Conservation (phyloP, 1,140 invertebrate genomes). For the Macrocentrus cingulum region DNA sequence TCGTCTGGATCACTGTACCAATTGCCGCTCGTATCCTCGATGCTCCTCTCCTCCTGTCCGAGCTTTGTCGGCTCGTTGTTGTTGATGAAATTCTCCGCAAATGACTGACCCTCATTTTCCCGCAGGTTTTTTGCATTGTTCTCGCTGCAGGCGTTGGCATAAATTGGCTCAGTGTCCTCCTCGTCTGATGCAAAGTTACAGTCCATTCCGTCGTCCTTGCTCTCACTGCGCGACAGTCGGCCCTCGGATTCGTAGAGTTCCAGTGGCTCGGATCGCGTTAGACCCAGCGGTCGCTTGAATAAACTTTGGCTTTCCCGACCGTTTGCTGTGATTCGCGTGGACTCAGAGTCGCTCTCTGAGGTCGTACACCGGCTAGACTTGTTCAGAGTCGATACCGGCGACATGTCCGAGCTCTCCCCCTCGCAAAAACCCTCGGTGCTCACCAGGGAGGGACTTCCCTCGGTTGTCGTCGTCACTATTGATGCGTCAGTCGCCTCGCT, state of each 20-base stretch:
- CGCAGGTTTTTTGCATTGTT: constrained; percentile 39
- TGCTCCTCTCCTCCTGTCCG: constrained; percentile 60
- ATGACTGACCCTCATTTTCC: not conserved
- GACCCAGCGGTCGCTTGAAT: constrained; percentile 8
- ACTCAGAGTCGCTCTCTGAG: constrained; percentile 16
- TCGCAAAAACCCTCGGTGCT: constrained; percentile 57
- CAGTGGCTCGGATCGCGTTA: constrained; percentile 22
- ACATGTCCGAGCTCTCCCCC: constrained; percentile 51
- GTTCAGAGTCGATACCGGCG: constrained; percentile 48
- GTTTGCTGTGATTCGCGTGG: constrained; percentile 13
- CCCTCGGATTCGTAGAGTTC: constrained; percentile 23
- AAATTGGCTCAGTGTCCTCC: constrained; percentile 47
- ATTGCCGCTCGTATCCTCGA: constrained; percentile 64
- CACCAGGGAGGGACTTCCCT: constrained; percentile 51
- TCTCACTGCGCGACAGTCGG: constrained; percentile 42
- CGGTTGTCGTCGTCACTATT: constrained; percentile 49
- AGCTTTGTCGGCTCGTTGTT: constrained; percentile 49
- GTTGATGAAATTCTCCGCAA: constrained; percentile 13
- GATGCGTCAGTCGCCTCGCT: constrained; percentile 54
- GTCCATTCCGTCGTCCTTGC: constrained; percentile 54
- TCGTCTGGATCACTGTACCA: constrained; percentile 76
- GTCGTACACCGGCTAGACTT: constrained; percentile 35
- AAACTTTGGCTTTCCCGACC: not conserved
- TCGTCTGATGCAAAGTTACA: constrained; percentile 52
- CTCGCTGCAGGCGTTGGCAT: constrained; percentile 45